phyloP scores from a whole-genome alignment of 2,797 vertebrate species.

The Pseudotriccus pelzelni region DNA sequence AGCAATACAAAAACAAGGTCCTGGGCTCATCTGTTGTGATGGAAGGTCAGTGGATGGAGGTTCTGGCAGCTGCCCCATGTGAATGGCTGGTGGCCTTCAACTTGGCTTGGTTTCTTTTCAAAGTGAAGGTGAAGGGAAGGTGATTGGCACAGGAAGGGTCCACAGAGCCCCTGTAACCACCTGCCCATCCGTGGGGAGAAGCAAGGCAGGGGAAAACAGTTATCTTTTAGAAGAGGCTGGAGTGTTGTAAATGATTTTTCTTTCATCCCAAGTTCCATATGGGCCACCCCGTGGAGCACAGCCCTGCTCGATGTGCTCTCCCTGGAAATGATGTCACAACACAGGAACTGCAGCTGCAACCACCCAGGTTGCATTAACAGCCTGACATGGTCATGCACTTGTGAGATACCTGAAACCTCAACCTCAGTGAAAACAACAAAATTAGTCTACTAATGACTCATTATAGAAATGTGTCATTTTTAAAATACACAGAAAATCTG shows the following conservation, averaged over 20 bases:
- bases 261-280: not conserved
- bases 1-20: not conserved
- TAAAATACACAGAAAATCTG: not conserved
- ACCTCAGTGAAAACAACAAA: not conserved
- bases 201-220: not conserved
- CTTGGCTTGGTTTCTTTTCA: not conserved
- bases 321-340: not conserved
- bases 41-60: slow-evolving; percentile 24
- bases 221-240: not conserved
- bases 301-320: accelerated
- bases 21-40: not conserved
- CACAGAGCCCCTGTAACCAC: not conserved
- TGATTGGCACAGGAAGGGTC: not conserved
- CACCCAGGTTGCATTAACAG: accelerated
- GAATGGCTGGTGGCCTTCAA: not conserved
- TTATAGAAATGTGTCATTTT: not conserved
- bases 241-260: not conserved
- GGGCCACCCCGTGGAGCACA: not conserved
- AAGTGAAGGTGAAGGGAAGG: not conserved
- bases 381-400: accelerated
- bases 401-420: not conserved
- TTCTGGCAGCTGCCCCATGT: not conserved
- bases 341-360: not conserved
- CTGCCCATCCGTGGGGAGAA: not conserved
- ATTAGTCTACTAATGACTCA: not conserved